Evolutionary conservation across 2,797 vertebrate genomes (phyloP), one percentile per base, ranked within the genome.

Genomic region (Microcaecilia unicolor): DNA sequence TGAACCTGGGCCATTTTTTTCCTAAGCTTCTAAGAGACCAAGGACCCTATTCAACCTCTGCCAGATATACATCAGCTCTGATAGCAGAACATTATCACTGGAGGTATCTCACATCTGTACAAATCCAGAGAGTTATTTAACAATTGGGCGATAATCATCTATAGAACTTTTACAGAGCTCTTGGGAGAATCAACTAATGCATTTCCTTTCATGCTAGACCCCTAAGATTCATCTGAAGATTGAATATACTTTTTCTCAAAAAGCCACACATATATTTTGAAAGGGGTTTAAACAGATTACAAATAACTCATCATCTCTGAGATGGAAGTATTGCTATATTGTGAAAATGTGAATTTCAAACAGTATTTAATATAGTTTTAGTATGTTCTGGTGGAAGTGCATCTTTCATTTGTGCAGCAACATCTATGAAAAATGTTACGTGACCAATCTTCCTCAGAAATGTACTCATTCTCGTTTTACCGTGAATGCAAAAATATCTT

Each of bases 1-100:
- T 3, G n/a, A 39, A 55, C 48, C 57, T 61, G 39, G n/a, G 41
- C 43, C 36, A 25, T 41, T 35, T 24, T 44, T 46, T 10, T n/a
- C n/a, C 12, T 37, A 54, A 51, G 40, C 40, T 32, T 48, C 18
- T n/a, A 8, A 37, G 8, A 36, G 38, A 28, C 46, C 7, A 6
- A 17, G 31, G 34, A 34, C 23, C 31, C 28, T 18, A 7, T 48
- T 68, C 49, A 37, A 29, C 33, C 28, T 10, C 15, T 1, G 2
- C 1, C 37, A 41, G 61, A 55, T 43, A 40, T 0, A 34, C 57
- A 47, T 55, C 49, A 2, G 46, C 34, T 22, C 37, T 1, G 10
- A 5, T 0, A 20, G 46, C 34, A 7, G 46, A 1, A 3, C 5
- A 10, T 37, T 49, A 48, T 56, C 40, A 0, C 31, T 0, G 8